Evolutionary conservation across 1,140 invertebrate species (phyloP), one percentile per base, ranked within the genome.

Genomic region (Scaptomyza graminum): DNA sequence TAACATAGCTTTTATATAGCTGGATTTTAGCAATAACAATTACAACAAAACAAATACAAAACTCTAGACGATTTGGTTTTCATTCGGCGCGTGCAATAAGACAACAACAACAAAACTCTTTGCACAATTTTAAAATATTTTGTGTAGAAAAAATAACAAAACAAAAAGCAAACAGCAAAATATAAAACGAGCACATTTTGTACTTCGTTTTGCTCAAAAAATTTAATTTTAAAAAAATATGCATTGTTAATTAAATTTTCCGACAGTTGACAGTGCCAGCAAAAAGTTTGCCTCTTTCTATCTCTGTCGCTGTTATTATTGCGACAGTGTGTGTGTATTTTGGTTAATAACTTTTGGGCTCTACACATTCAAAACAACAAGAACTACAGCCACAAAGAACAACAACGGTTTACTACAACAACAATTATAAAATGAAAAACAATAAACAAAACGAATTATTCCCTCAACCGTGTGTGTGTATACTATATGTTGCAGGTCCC

Each of bases 401-500:
- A 61, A 68, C 71, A 67, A 43, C 43, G 66, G 55, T 64, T 60
- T 61, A 47, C 49, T 61, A 47, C 49, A 67, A 15, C 41, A 73
- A 73, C 60, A 72, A 79, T 22, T 57, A 46, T 63, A 39, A 62
- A 68, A 63, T 18, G 49, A 63, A 75, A 18, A 18, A 1, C 1
- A 18, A n/a, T n/a, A 18, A 22, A 22, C 18, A 22, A 22, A 22
- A 22, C 18, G 18, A 22, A 22, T 22, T 37, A 67, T 68, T 61
- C 77, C 76, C 82, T 89, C 80, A 88, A 91, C 56, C 87, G 80
- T 91, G 90, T 90, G 87, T 90, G 81, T 88, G 79, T 90, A 88
- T 90, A 84, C 37, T 90, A 85, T 91, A 91, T 94, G 94, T 97
- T 97, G 82, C 96, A 98, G 97, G 97, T 96, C 95, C 96, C 92